A percentile compares a stretch with the other conserved stretches of the same genome.
phyloP scores from a whole-genome alignment of 1,140 invertebrate genomes.

The Matsumurasca onukii region DNA sequence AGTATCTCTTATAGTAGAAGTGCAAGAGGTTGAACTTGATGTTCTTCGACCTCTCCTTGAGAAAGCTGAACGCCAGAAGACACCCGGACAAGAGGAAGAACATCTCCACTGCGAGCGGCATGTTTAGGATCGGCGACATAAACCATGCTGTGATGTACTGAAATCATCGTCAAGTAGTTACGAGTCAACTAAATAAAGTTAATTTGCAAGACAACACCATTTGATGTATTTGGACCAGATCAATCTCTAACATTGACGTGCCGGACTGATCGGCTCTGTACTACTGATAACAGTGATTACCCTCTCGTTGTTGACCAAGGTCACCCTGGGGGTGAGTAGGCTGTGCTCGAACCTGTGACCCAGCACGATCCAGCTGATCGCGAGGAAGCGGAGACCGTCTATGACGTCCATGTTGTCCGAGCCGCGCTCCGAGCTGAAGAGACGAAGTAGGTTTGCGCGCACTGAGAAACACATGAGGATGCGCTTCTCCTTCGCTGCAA shows the following conservation, averaged over 20 bases:
- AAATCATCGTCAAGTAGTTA: neutral
- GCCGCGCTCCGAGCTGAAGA: neutral
- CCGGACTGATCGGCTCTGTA: too few relatives aligned
- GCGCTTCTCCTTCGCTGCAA: neutral
- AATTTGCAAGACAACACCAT: too few relatives aligned
- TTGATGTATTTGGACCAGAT: too few relatives aligned
- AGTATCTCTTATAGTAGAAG: constrained; percentile 19
- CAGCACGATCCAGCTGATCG: constrained; percentile 20
- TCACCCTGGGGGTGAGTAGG: neutral
- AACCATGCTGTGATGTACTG: constrained; percentile 13
- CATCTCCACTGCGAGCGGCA: constrained; percentile 15
- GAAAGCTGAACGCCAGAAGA: constrained; percentile 1
- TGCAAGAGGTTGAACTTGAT: neutral
- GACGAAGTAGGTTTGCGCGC: neutral
- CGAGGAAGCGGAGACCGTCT: neutral
- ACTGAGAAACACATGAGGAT: neutral
- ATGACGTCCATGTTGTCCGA: neutral
- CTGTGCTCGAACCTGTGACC: constrained; percentile 17
- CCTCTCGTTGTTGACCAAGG: neutral
- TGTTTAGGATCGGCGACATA: constrained; percentile 16
- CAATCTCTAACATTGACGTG: too few relatives aligned
- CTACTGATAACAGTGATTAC: too few relatives aligned
- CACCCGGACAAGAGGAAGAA: constrained; percentile 17
- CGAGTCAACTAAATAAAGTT: too few relatives aligned
- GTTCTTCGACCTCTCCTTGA: neutral